Conservation (phyloP, 2,888 invertebrate species). For the Xylocampa areola region DNA sequence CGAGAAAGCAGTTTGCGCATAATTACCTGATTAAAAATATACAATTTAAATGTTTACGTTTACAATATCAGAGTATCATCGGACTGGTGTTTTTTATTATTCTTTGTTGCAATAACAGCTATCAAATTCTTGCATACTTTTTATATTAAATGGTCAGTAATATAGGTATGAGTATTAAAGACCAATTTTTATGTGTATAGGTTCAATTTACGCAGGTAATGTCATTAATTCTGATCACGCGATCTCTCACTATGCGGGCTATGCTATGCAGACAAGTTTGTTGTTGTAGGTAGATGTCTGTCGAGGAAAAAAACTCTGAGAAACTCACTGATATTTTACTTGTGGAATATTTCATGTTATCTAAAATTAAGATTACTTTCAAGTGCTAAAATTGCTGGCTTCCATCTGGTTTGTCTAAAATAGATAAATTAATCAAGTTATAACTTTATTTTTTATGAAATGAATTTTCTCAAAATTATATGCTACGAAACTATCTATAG, state of each 20-base stretch:
- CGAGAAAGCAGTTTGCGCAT: constrained; percentile 57
- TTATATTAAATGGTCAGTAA: background rate
- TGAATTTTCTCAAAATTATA: no score
- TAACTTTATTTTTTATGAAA: no score
- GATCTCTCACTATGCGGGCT: constrained; percentile 36
- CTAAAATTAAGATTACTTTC: constrained; percentile 29
- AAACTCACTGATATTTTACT: constrained; percentile 36
- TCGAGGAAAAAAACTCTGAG: constrained; percentile 40
- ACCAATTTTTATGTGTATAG: constrained; percentile 22
- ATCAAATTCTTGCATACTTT: background rate
- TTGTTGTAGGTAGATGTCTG: constrained; percentile 36
- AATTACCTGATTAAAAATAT: constrained; percentile 48
- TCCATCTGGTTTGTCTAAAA: no score
- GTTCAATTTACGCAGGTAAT: constrained; percentile 44
- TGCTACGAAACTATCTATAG: no score
- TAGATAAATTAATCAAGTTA: no score
- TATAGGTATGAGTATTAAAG: constrained; percentile 15
- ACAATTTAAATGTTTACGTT: constrained; percentile 7
- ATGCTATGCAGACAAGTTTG: constrained; percentile 36
- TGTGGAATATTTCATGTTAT: constrained; percentile 15
- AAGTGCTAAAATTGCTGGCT: constrained; percentile 20
- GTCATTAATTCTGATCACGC: constrained; percentile 57
- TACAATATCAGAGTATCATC: background rate
- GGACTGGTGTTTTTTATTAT: background rate
- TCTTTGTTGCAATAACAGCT: background rate